Base-by-base conservation (phyloP, 2,113 vertebrate species). In the Platichthys stellatus region DNA sequence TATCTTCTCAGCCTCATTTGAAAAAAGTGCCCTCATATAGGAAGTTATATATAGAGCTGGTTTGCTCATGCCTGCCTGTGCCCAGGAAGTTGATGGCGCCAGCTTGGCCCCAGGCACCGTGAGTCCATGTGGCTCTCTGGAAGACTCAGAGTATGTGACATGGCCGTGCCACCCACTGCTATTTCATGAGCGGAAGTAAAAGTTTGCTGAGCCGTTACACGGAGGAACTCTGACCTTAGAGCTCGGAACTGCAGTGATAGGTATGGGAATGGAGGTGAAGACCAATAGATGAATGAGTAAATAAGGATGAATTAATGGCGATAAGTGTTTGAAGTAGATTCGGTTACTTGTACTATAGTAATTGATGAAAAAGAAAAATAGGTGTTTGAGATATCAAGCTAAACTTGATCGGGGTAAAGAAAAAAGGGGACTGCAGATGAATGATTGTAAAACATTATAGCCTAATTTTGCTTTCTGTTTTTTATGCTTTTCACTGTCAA, bases 31-130 rank as follows among this genome's bases (percentile, higher is more conserved):
- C 4, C 58, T 74, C 49, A 76, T 83, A 85, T 77, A 85, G 75
- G 70, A 65, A 60, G 71, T 74, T 89, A 92, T 87, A 87, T 87
- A 91, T 91, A 92, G 90, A 82, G 47, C 24, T 45, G 24, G 60
- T 62, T 40, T 76, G 70, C 47, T 76, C 77, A 20, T 63, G 26
- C 15, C 68, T 83, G 83, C 67, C 63, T 72, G 74, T 82, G 72
- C 80, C 83, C 85, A 83, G 89, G 89, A 92, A 91, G 74, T 79
- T 60, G 65, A 80, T 15, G 70, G 81, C 76, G 86, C 88, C 87
- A 82, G 76, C 65, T 90, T 90, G 77, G 86, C 88, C 65, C 59
- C 68, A 74, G 75, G 90, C 83, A 23, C 40, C 64, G 76, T 58
- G 70, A 69, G 56, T 62, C 63, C 86, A 82, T 87, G 84, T 74